Percentiles rank a stretch among this genome's conserved stretches.
Evolutionary conservation across 1,140 invertebrate species (phyloP).

Genomic region (Drosophila seguyi): DNA sequence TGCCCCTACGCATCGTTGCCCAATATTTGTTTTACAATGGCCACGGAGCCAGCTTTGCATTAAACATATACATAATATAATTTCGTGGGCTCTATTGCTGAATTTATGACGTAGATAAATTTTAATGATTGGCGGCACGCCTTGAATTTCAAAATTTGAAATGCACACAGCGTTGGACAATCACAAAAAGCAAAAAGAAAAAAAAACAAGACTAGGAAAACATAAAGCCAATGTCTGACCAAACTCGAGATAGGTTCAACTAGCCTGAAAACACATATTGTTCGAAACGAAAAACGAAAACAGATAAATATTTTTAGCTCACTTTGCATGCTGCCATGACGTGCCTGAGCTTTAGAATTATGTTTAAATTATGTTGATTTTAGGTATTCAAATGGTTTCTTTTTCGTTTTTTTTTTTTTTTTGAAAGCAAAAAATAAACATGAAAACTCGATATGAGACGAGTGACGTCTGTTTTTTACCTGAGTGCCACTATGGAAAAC

Average conservation of each 20-base stretch:
- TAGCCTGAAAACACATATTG: constrained; percentile 16
- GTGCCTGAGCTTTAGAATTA: constrained; percentile 58
- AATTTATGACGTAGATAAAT: constrained; percentile 77
- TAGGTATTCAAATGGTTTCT: constrained; percentile 50
- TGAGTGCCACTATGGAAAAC: constrained; percentile 26
- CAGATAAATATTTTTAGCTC: constrained; percentile 52
- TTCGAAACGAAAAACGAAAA: constrained; percentile 17
- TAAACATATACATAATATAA: constrained; percentile 22
- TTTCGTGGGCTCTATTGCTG: constrained; percentile 36
- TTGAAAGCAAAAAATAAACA: background rate
- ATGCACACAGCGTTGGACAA: constrained; percentile 62
- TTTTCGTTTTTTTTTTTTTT: constrained; percentile 2
- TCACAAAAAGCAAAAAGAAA: too few relatives aligned
- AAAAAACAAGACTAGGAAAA: constrained; percentile 46
- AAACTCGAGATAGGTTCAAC: constrained; percentile 28
- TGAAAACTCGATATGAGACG: constrained; percentile 16
- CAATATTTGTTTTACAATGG: constrained; percentile 13
- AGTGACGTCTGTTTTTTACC: constrained; percentile 44
- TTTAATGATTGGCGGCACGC: constrained; percentile 70
- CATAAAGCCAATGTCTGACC: constrained; percentile 49
- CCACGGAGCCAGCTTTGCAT: constrained; percentile 14
- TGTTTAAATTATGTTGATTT: constrained; percentile 73
- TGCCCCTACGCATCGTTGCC: constrained; percentile 23
- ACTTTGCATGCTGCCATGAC: constrained; percentile 69
- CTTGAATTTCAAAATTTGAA: constrained; percentile 75